Base-by-base conservation (phyloP, 2,113 vertebrate species). In the Paramormyrops kingsleyae region DNA sequence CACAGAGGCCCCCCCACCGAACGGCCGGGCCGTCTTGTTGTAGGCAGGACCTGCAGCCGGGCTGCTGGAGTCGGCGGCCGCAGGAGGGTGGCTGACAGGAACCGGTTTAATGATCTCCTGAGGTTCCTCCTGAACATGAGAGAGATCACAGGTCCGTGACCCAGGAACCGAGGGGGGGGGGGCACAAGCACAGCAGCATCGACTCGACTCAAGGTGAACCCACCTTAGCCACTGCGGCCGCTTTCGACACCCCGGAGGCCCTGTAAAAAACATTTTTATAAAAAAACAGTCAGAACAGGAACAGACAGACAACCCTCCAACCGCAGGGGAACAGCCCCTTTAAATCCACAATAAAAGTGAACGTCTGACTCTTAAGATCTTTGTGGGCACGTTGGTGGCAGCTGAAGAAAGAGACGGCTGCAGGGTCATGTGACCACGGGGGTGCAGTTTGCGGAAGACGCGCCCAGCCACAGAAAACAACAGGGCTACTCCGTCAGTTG, bases 31-130 rank as follows among this genome's bases (percentile, higher is more conserved):
- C 2, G 97, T 97, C 95, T 99, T 99, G 96, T 98, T 99, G 96
- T 97, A 99, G 77, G 97, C 96, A 87, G 94, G 92, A 74, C 89
- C 94, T 86, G 94, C 9, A 95, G 96, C 96, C 52, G 97, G 95
- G 89, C 95, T 96, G 90, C 94, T 95, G 88, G 94, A 94, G 31
- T 94, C 92, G 93, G 96, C 85, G 88, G 91, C 91, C 1, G 94
- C 93, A 90, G 97, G 96, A 87, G 93, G 53, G 91, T 94, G 94
- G 91, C 96, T 96, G 96, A 99, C 96, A 90, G 98, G 98, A 92
- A 99, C 97, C 86, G 98, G 97, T 93, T 99, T 99, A 96, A 98
- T 96, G 96, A 99, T 97, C 95, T 99, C 98, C 91, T 96, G 95
- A 91, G 96, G 96, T 91, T 97, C 96, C 66, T 95, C 97, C 99